phyloP scores from a whole-genome alignment of 2,888 invertebrate genomes.

The Thera obeliscata region DNA sequence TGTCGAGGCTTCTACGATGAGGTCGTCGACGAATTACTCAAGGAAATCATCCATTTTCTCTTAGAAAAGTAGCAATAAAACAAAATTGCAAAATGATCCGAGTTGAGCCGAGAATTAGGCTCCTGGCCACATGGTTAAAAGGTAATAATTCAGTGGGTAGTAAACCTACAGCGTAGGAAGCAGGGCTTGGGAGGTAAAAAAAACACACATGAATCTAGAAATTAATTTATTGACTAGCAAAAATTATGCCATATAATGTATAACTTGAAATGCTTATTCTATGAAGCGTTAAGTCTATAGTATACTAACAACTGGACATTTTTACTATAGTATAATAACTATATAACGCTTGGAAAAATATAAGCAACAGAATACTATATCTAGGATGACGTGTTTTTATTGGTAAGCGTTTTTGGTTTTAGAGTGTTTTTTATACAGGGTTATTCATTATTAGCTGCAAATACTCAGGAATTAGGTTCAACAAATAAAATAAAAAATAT shows the following conservation, averaged over 20 bases:
- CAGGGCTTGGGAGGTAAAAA: conserved; percentile 9
- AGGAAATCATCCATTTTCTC: too few relatives aligned
- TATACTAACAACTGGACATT: conserved; percentile 77
- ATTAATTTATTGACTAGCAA: conserved; percentile 82
- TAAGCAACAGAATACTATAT: conserved; percentile 38
- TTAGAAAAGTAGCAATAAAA: too few relatives aligned
- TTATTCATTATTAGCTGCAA: too few relatives aligned
- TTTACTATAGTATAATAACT: conserved; percentile 31
- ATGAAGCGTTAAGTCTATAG: conserved; percentile 61
- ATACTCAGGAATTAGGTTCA: too few relatives aligned
- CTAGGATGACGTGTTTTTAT: conserved; percentile 12
- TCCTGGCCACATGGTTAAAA: too few relatives aligned
- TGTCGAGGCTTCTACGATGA: too few relatives aligned
- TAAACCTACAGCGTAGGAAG: too few relatives aligned
- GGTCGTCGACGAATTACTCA: too few relatives aligned
- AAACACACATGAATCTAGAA: conserved; percentile 66
- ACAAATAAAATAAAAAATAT: too few relatives aligned
- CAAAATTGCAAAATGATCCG: too few relatives aligned
- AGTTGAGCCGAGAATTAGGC: too few relatives aligned
- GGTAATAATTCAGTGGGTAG: too few relatives aligned
- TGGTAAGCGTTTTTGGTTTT: conserved; percentile 10
- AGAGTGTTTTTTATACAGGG: neutral
- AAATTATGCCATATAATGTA: conserved; percentile 76
- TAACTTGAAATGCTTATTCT: conserved; percentile 54
- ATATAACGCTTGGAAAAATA: conserved; percentile 36